phyloP scores from a whole-genome alignment of 2,113 vertebrate genomes.

The Rhineura floridana region DNA sequence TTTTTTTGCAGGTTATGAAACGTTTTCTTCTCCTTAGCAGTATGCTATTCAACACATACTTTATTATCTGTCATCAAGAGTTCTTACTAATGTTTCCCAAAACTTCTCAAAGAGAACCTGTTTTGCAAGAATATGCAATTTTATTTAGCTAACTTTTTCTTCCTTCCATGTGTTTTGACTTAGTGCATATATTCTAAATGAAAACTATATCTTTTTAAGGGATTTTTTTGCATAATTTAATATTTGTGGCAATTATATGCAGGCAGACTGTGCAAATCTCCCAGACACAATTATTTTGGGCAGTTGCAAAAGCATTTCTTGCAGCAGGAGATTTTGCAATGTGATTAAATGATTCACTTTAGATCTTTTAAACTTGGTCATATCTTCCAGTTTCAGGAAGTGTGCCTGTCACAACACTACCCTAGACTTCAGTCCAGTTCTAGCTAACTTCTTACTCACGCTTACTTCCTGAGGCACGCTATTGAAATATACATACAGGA shows the following conservation, averaged over 20 bases:
- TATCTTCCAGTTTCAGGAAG: slow-evolving; percentile 5
- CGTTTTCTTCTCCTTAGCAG: neutral
- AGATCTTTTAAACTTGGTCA: slow-evolving; percentile 1
- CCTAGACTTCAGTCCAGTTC: slow-evolving; percentile 9
- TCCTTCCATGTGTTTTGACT: neutral
- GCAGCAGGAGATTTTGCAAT: neutral
- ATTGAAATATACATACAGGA: neutral
- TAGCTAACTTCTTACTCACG: neutral
- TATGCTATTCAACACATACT: neutral
- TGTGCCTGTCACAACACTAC: neutral
- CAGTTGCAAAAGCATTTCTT: slow-evolving; percentile 9
- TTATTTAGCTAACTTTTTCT: neutral
- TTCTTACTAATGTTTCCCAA: neutral
- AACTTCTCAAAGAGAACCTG: neutral
- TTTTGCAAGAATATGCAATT: neutral
- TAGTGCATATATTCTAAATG: neutral
- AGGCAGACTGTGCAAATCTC: neutral
- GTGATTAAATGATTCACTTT: slow-evolving; percentile 12
- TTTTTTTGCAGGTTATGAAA: neutral
- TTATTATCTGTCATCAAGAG: neutral
- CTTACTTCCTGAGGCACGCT: neutral
- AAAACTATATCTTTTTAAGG: neutral
- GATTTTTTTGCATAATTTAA: neutral
- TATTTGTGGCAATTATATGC: neutral
- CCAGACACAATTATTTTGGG: neutral